Base-by-base conservation (phyloP, 1,140 invertebrate species). In the Eubasilissa regina region DNA sequence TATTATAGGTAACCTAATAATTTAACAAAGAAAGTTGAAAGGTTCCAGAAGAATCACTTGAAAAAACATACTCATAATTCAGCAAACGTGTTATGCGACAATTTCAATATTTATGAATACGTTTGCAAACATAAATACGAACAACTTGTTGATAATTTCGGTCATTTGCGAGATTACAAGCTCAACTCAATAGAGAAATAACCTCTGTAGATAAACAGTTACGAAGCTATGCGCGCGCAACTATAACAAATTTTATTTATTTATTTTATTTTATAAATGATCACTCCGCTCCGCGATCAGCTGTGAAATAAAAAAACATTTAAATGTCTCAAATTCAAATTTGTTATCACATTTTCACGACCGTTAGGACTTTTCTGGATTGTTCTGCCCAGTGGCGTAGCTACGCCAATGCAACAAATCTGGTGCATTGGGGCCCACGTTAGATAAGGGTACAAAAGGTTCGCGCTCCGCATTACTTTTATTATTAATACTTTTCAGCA, bases 101-200 rank as follows among this genome's bases (percentile, higher is more conserved):
- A 51, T 13, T 51, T 51, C 1, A 51, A 13, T 3, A 51, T 12
- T 51, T 51, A 13, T 15, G 48, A 51, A 51, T 15, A 51, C 11
- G n/a, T 13, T 51, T 51, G 9, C 48, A 15, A 51, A 8, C n/a
- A 12, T 3, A 51, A 13, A 51, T 12, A 51, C 8, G 48, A 15
- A 13, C 8, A 51, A 51, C 48, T 51, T 51, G 48, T 51, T 51
- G 48, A 51, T 51, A 51, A 51, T 51, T 51, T 51, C 48, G 48
- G 11, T 51, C 11, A 51, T 15, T 51, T 15, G 11, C 11, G n/a
- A 51, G 48, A 51, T 51, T 13, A 12, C n/a, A 8, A 4, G n/a
- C 48, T 51, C 48, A 51, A 51, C 48, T 51, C 48, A 51, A 13
- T 51, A 15, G n/a, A 51, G 48, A 51, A 51, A 15, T 51, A 51